Conservation (phyloP, 2,888 invertebrate genomes). For the Cheilosia urbana region DNA sequence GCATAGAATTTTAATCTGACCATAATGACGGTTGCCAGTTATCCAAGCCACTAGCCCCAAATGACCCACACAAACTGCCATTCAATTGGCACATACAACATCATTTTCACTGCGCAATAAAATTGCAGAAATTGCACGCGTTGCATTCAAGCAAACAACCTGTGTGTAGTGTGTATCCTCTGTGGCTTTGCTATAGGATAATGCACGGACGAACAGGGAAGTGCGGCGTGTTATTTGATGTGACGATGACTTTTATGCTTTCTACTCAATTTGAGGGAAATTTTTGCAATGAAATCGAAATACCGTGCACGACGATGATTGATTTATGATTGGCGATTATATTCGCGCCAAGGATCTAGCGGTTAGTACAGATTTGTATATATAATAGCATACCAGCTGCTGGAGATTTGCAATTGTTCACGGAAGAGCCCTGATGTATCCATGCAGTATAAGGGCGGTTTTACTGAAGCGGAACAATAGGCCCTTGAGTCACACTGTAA, state of each 20-base stretch:
- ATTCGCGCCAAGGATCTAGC: background rate
- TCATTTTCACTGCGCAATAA: conserved; percentile 52
- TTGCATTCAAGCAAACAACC: conserved; percentile 17
- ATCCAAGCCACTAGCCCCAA: conserved; percentile 8
- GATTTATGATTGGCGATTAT: conserved; percentile 34
- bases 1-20: conserved; percentile 18
- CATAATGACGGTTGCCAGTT: conserved; percentile 25
- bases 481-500: no score
- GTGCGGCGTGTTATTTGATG: background rate
- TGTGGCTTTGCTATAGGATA: conserved; percentile 21
- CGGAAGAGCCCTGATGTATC: background rate
- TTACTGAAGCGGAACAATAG: background rate
- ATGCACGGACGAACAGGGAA: conserved; percentile 2
- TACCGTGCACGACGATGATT: conserved; percentile 38
- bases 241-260: conserved; percentile 30
- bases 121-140: conserved; percentile 25
- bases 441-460: background rate
- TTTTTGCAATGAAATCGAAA: conserved; percentile 41
- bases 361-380: background rate
- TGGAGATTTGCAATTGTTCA: no score
- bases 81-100: conserved; percentile 55
- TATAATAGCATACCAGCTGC: no score
- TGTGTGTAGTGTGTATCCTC: background rate
- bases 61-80: conserved; percentile 17
- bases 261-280: conserved; percentile 48